Conservation (phyloP, 2,888 invertebrate genomes). For the Polietes domitor region DNA sequence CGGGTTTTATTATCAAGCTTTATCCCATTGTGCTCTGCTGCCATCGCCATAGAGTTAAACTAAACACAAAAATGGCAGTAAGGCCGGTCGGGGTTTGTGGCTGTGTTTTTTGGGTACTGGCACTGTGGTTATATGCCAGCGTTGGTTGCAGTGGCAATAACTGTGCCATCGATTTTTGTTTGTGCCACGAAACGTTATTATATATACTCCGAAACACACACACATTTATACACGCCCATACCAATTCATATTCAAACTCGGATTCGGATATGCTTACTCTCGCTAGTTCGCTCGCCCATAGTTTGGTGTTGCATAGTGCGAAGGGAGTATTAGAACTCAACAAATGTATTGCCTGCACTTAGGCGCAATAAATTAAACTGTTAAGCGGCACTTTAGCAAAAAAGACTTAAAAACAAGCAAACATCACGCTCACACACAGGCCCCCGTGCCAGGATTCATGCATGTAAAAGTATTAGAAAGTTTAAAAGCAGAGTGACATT, state of each 20-base stretch:
- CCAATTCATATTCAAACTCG: neutral
- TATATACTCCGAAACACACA: slow-evolving; percentile 17
- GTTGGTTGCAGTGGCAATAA: slow-evolving; percentile 40
- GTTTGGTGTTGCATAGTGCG: neutral
- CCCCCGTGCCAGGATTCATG: slow-evolving; percentile 14
- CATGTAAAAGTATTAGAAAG: slow-evolving; percentile 43
- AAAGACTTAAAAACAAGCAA: slow-evolving; percentile 47
- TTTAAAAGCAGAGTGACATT: slow-evolving; percentile 55
- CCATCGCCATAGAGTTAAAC: neutral
- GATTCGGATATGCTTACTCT: too few relatives aligned
- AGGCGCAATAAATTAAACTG: slow-evolving; percentile 64
- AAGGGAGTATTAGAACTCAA: slow-evolving; percentile 20
- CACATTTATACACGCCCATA: slow-evolving; percentile 1
- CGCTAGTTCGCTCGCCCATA: slow-evolving; percentile 3
- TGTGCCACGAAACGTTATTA: slow-evolving; percentile 16
- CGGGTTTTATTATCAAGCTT: too few relatives aligned
- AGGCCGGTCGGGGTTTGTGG: neutral
- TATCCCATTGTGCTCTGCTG: neutral
- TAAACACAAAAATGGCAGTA: neutral
- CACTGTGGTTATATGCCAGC: slow-evolving; percentile 23
- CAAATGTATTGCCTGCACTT: slow-evolving; percentile 60
- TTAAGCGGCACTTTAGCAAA: slow-evolving; percentile 59
- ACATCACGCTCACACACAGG: neutral
- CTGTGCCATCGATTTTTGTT: slow-evolving; percentile 63
- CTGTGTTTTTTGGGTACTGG: neutral